phyloP scores from a whole-genome alignment of 1,140 invertebrate genomes.

The Aphelinus certus region DNA sequence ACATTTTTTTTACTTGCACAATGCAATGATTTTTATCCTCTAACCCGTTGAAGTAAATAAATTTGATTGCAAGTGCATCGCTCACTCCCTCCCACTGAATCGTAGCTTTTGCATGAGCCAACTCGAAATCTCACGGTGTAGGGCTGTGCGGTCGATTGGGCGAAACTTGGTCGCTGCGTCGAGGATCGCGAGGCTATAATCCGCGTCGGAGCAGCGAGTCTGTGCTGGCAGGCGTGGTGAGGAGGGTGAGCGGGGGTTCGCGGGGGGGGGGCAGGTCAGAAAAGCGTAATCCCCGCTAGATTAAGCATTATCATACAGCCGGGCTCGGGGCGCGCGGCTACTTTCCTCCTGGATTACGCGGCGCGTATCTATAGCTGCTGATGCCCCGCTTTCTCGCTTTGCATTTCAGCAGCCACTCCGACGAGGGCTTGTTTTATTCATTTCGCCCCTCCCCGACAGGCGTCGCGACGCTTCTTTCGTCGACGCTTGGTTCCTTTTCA shows the following conservation, averaged over 20 bases:
- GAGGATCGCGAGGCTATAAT: conserved; percentile 11
- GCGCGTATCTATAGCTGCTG: conserved; percentile 12
- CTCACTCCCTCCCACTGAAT: too few species aligned
- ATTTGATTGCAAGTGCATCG: too few species aligned
- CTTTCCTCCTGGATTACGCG: conserved; percentile 40
- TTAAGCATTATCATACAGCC: conserved; percentile 45
- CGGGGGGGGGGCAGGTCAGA: conserved; percentile 18
- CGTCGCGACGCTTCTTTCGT: neutral
- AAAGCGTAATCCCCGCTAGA: conserved; percentile 46
- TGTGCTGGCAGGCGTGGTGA: neutral
- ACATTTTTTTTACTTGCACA: too few species aligned
- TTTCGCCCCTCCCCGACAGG: neutral
- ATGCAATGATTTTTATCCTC: too few species aligned
- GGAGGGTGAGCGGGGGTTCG: neutral
- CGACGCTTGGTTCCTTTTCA: conserved; percentile 2
- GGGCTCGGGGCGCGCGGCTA: conserved; percentile 16
- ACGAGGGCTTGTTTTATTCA: neutral
- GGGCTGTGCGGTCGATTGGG: neutral
- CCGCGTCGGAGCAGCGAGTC: neutral
- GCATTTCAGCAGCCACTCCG: neutral
- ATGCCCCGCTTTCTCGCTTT: neutral
- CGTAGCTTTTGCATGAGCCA: too few species aligned
- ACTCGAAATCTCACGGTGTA: too few species aligned
- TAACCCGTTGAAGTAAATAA: too few species aligned
- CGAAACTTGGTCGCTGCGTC: neutral